Conservation (phyloP, 1,140 invertebrate genomes). For the Frieseomelitta varia region DNA sequence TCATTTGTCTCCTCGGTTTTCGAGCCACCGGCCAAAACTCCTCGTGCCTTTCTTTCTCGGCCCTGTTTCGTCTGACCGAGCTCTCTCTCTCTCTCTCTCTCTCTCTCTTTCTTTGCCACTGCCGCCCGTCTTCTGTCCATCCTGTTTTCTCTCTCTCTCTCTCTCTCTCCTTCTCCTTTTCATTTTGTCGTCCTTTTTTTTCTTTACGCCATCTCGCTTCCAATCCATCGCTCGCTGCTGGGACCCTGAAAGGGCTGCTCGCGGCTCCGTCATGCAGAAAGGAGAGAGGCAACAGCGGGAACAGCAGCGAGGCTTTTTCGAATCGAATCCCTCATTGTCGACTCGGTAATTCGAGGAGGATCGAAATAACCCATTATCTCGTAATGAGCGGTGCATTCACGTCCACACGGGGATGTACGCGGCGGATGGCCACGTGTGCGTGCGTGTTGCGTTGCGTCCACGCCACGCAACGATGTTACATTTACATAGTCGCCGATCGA, state of each 20-base stretch:
- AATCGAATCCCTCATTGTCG: constrained; percentile 78
- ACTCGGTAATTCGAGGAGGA: constrained; percentile 78
- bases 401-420: constrained; percentile 40
- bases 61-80: constrained; percentile 2
- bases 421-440: neutral
- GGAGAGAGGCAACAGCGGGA: neutral
- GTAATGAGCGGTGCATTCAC: constrained; percentile 76
- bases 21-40: constrained; percentile 50
- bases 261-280: constrained; percentile 21
- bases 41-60: constrained; percentile 43
- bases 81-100: neutral
- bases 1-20: constrained; percentile 53
- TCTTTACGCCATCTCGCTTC: constrained; percentile 53
- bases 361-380: constrained; percentile 78
- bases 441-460: constrained; percentile 20
- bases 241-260: constrained; percentile 47
- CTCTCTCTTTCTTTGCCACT: constrained; percentile 1
- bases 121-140: neutral
- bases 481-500: constrained; percentile 16
- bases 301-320: constrained; percentile 61
- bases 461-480: constrained; percentile 25
- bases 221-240: constrained; percentile 52
- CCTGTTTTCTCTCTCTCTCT: neutral
- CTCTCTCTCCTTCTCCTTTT: neutral
- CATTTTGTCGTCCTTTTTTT: constrained; percentile 27